phyloP scores from a whole-genome alignment of 2,113 vertebrate genomes.

The Aleadryas rufinucha region DNA sequence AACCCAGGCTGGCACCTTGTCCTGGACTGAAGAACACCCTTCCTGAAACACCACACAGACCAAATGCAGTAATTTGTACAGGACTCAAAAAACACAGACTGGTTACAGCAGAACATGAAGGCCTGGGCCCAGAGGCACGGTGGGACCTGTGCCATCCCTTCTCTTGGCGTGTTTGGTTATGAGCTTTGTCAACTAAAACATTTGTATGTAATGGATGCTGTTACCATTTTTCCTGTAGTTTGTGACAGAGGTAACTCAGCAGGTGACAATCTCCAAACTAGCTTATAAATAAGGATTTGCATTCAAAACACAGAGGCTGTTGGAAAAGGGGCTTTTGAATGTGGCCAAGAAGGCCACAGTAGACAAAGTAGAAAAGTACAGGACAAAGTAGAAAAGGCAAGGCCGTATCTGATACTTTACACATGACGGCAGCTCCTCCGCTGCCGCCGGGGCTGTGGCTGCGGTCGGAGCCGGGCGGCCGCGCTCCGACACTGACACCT shows the following conservation, averaged over 20 bases:
- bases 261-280: neutral
- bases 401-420: fast-evolving
- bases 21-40: neutral
- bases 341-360: fast-evolving
- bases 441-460: neutral
- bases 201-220: fast-evolving
- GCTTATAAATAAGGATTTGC: neutral
- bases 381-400: fast-evolving
- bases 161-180: neutral
- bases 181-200: neutral
- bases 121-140: neutral
- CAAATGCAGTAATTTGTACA: neutral
- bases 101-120: neutral
- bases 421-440: fast-evolving
- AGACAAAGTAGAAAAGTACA: fast-evolving
- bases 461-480: neutral
- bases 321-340: neutral
- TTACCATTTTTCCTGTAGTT: too few relatives aligned
- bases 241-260: neutral
- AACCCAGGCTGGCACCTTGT: neutral
- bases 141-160: fast-evolving
- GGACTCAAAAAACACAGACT: fast-evolving
- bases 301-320: neutral
- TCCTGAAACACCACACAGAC: neutral
- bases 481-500: conserved; percentile 7